Base-by-base conservation (phyloP, 2,797 vertebrate species). In the Paramormyrops hopkinsi region DNA sequence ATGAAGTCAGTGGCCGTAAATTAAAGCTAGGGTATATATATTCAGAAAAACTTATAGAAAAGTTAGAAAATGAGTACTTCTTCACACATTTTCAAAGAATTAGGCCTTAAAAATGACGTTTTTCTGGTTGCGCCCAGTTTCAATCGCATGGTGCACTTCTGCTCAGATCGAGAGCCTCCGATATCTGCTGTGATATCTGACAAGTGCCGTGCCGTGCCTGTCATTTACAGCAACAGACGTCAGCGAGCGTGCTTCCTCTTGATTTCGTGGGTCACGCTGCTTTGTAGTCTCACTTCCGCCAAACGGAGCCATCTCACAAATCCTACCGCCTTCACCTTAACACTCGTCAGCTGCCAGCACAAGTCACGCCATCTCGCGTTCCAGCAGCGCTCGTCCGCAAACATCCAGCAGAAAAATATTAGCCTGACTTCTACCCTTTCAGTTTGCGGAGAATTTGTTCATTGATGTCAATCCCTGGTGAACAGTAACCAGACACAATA, bases 221-320 rank as follows among this genome's bases (percentile, higher is more conserved):
- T 91, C 91, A 90, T 93, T 94, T 92, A 93, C 89, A 90, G 92
- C 90, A 90, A 89, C 93, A 93, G 93, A 94, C 25, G 29, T 33
- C 65, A 73, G 3, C 17, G 14, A 79, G 41, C 37, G 17, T 2
- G 41, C 73, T 92, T 91, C 90, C 91, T 91, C 90, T 86, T 88
- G 91, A 94, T 92, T 91, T 25, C 84, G 90, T 89, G 92, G 92
- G 92, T 94, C 93, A 93, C 92, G 92, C 91, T 93, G 93, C 94
- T 94, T 93, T 92, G 92, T 93, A 56, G 85, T 54, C 91, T 91
- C 90, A 86, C 91, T 93, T 91, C 93, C 95, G 93, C 94, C 93
- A 94, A 91, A 91, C 33, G 33, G 90, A 90, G 29, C 69, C 12
- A 5, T 86, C 87, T 88, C 89, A 88, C 90, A 90, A 83, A 73